Conservation (phyloP, 2,113 vertebrate genomes). For the Pandion haliaetus region DNA sequence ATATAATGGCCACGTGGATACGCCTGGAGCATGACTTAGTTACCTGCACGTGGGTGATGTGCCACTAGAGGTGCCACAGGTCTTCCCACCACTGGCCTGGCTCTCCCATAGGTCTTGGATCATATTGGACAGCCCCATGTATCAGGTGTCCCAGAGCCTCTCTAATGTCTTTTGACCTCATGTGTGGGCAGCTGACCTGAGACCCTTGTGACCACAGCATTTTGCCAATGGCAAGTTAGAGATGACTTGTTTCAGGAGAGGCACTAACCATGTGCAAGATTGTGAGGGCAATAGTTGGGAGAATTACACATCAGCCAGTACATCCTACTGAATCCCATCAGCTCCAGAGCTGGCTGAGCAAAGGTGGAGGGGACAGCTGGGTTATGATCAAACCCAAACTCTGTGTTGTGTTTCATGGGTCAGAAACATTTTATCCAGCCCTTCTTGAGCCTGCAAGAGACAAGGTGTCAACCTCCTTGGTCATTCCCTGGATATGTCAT, state of each 20-base stretch:
- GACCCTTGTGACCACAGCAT: background rate
- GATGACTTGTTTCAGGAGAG: background rate
- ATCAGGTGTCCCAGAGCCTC: background rate
- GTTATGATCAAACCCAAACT: background rate
- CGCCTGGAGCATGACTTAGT: background rate
- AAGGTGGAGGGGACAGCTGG: background rate
- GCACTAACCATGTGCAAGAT: background rate
- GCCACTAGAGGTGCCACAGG: background rate
- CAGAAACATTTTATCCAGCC: background rate
- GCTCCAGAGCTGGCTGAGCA: background rate
- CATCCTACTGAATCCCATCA: fast-evolving
- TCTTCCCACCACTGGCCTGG: background rate
- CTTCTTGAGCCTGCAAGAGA: background rate
- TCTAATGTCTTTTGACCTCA: background rate
- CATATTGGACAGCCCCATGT: background rate
- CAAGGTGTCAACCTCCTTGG: background rate
- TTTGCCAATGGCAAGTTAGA: background rate
- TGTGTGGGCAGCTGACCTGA: background rate
- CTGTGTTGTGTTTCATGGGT: background rate
- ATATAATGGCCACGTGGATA: background rate
- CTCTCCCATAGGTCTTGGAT: background rate
- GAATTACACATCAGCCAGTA: background rate
- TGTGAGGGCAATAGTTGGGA: background rate
- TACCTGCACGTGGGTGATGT: background rate
- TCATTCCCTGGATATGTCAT: background rate